Evolutionary conservation across 2,797 vertebrate genomes (phyloP).

Genomic region (Microctenopoma steveboyesi): DNA sequence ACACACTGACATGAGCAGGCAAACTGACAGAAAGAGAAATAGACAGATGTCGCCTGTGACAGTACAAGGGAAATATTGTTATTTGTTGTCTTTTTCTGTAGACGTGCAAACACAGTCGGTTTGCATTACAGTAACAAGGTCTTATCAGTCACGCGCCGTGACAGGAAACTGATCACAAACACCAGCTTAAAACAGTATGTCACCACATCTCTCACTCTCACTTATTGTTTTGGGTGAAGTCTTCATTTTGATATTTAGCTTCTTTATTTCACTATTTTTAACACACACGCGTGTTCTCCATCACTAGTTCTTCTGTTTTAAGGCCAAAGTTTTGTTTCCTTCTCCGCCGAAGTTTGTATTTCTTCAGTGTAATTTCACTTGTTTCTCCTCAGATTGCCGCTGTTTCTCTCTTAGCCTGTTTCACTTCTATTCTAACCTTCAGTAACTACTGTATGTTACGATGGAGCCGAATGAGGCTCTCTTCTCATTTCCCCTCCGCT

Average conservation of each 20-base stretch:
- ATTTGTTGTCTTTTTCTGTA: constrained; percentile 38
- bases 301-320: constrained; percentile 5
- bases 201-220: constrained; percentile 27
- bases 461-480: too few relatives aligned
- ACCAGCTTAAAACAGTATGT: constrained; percentile 35
- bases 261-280: constrained; percentile 44
- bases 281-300: constrained; percentile 3
- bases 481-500: not conserved
- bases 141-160: constrained; percentile 42
- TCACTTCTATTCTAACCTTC: not conserved
- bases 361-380: not conserved
- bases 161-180: constrained; percentile 50
- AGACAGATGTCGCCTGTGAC: constrained; percentile 54
- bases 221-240: constrained; percentile 27
- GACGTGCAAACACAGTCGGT: constrained; percentile 22
- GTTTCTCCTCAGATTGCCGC: not conserved
- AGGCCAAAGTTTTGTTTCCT: constrained; percentile 7
- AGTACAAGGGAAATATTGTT: constrained; percentile 48
- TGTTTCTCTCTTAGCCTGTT: constrained; percentile 10
- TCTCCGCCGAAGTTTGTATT: constrained; percentile 8
- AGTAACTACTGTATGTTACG: not conserved
- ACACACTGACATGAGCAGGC: constrained; percentile 19
- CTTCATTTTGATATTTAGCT: constrained; percentile 26
- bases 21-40: constrained; percentile 29
- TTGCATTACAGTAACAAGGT: constrained; percentile 28